Base-by-base conservation (phyloP, 2,888 invertebrate species). In the Spodoptera littoralis region DNA sequence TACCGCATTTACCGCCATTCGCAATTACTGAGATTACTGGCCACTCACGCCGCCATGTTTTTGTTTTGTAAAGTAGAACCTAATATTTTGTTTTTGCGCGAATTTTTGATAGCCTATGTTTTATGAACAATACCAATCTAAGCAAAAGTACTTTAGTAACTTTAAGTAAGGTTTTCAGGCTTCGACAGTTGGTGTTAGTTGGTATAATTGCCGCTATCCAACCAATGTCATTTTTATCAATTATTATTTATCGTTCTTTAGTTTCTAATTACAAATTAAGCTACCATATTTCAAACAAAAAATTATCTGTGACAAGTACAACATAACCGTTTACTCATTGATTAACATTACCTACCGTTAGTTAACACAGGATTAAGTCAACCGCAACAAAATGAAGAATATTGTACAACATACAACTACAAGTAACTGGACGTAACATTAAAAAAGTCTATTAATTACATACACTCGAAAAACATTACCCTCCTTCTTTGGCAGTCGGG, bases 1-100 rank as follows among this genome's bases (percentile, higher is more conserved):
- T 73, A 73, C 70, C 62, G 58, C 56, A 69, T 72, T 68, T 66
- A 68, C 75, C 69, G 64, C 63, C 62, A 70, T 80, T 69, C 73
- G 70, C 73, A 65, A 60, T 79, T 67, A 68, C 69, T 50, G 62
- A 59, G 60, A 60, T 74, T 67, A 68, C 69, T 60, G 53, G 50
- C 49, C 58, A 68, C 66, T 62, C 53, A 44, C 49, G 22, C 49
- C 60, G 46, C 47, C 48, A 51, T 44, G 51, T 58, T 56, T 27
- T 62, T 57, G 62, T 66, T 66, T 63, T 47, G 57, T 57, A 30
- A 43, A n/a, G 27, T 44, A 44, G 18, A 52, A 51, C 51, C 45
- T 56, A 54, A 60, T 64, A 66, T 65, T 65, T 65, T 61, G 60
- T 71, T 65, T 59, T 65, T 71, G 72, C 66, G 70, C 60, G 43